Base-by-base conservation (phyloP, 2,888 invertebrate genomes). In the Drosophila niveifrons region DNA sequence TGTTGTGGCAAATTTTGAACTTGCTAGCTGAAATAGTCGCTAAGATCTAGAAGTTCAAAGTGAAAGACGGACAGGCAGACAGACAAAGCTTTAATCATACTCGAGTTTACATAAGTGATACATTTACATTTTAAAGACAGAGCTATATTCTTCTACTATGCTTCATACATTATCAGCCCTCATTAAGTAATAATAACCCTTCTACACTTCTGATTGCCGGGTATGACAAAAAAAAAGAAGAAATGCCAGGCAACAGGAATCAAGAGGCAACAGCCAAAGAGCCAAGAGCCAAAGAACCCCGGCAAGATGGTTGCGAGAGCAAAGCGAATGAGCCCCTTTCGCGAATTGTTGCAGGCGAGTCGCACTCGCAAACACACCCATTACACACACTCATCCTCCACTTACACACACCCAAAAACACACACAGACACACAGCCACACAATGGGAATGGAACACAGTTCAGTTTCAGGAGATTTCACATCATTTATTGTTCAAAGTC, bases 401-500 rank as follows among this genome's bases (percentile, higher is more conserved):
- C 36, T 41, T 11, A 8, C 28, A 53, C 46, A 34, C 17, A 34
- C 15, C 34, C 58, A 23, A 23, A 52, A 46, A 56, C 55, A 55
- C 29, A 55, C 29, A 29, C 4, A 17, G 18, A 17, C 51, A 28
- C 18, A 28, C 52, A 52, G 11, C 51, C 47, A 50, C 50, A 28
- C 29, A 63, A 52, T 61, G 53, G 18, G 36, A 34, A 15, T 29
- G 55, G 55, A 43, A 56, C 55, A 44, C 34, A 56, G 55, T 56
- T 56, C 78, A 72, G 63, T 69, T 79, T 72, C 58, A 71, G 58
- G 67, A 85, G 83, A 85, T 83, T 86, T 82, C 77, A 74, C 87
- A 86, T 82, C 83, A 86, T 82, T 82, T 85, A 82, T 82, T 82
- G 80, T 79, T 82, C 80, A 85, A 72, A 78, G 72, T 69, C 69